Evolutionary conservation across 1,140 invertebrate genomes (phyloP), one percentile per base, ranked within the genome.

Genomic region (Drosophila bifasciata): DNA sequence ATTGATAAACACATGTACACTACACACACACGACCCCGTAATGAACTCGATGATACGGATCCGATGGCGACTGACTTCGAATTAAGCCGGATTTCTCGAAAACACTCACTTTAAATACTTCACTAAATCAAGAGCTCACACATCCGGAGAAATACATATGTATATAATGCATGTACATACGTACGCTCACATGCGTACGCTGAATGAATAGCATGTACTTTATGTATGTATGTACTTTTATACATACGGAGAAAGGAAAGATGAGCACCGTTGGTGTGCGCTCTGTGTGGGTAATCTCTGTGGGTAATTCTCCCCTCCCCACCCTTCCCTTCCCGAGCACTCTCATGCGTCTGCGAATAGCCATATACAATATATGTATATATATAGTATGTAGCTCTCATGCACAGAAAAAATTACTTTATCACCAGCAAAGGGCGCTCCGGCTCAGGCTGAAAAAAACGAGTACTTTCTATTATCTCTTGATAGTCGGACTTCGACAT

Each of bases 31-130:
- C 78, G 45, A 56, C 40, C 57, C 55, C 59, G 49, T 56, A 23
- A 43, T 44, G 17, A 55, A 69, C 53, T 72, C 45, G 64, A 64
- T 59, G 64, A 64, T 59, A 48, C 45, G 50, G 43, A 71, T 68
- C 69, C 70, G 57, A 59, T 76, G 66, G 72, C 59, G 60, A 53
- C 70, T 59, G 67, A 71, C 63, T 79, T 76, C 59, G 48, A 88
- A 86, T 83, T 86, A 76, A 86, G 79, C 57, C 51, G 71, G 19
- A 75, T 66, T 88, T 68, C 62, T 39, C 41, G 50, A 58, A 66
- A 70, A 63, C 63, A 75, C 81, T 67, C 58, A 88, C 67, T 81
- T 86, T 86, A 86, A 86, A 86, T 86, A 86, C 77, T 48, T 72
- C 64, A 13, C 56, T 71, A 48, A 52, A 21, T 46, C 39, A 11